A percentile compares a stretch with the other conserved stretches of the same genome.
These are phyloP conservation scores for Sycobia sp. DNA, from an alignment of 1,140 invertebrate genomes.

Conservation along the genomic window DNA sequence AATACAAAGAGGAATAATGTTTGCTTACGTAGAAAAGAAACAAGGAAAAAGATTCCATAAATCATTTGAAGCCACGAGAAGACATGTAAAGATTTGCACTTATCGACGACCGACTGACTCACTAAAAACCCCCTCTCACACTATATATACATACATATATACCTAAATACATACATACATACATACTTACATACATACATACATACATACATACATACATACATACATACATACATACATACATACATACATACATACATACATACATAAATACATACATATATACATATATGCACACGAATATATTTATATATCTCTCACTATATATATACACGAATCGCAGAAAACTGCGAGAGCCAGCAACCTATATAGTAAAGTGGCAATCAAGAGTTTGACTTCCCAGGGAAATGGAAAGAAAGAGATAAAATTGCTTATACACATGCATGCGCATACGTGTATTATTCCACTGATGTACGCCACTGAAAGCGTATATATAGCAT, in stretches of 20 bases:
- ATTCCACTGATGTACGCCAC: not conserved
- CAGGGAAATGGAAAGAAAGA: not conserved
- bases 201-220: too few species aligned
- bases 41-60: not conserved
- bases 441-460: not conserved
- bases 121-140: not conserved
- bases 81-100: conserved; percentile 2
- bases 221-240: too few species aligned
- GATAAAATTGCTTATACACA: not conserved
- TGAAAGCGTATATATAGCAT: not conserved
- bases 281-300: too few species aligned
- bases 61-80: not conserved
- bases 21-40: too few species aligned
- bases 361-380: conserved; percentile 3
- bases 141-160: not conserved
- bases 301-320: too few species aligned
- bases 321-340: too few species aligned
- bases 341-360: not conserved
- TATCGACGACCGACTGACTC: conserved; percentile 12
- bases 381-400: conserved; percentile 13
- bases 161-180: too few species aligned
- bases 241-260: too few species aligned
- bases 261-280: too few species aligned
- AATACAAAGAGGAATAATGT: too few species aligned
- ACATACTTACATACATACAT: too few species aligned